Base-by-base conservation (phyloP, 1,140 invertebrate genomes). In the Aphaenogaster ashmeadi region DNA sequence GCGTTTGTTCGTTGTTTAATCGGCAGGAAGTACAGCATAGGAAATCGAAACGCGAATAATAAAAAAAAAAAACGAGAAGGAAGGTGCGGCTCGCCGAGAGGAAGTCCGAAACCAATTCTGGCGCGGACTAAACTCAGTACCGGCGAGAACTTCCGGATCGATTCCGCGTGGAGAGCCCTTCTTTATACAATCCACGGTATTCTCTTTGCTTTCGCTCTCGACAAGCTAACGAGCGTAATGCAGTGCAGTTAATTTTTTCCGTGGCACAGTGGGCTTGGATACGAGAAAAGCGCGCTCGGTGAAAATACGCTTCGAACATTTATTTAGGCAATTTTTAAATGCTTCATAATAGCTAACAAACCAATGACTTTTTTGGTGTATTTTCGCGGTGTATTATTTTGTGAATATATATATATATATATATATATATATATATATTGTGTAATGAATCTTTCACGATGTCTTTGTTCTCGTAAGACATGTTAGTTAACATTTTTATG, bases 81-180 rank as follows among this genome's bases (percentile, higher is more conserved):
- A 89, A 87, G n/a, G 36, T 4, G 11, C 41, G 33, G 52, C 67
- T 79, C 33, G 89, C 74, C 86, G 92, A 93, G 92, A 91, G 88
- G 88, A 92, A 91, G 89, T 92, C 79, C 85, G 86, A 89, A 93
- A 93, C 88, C 90, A 93, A 94, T 93, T 92, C 90, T 84, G 87
- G 87, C 90, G 41, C 18, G 69, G 69, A 54, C 89, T 86, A 91
- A 92, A 88, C 89, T 75, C 71, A 81, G 88, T 88, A 75, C 83
- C 66, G n/a, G 87, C 81, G 90, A 71, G 90, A 91, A 91, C 88
- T 92, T 93, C 83, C 83, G 88, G 83, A 87, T 91, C 91, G 88
- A 93, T 91, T 89, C 72, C 84, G 74, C 77, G 33, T 89, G 79
- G 72, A 85, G 88, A 18, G 78, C 54, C 11, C 41, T 87, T 27